These are phyloP conservation scores for Pongo abelii DNA, from an alignment of 2,113 vertebrate genomes.

Conservation along the genomic window DNA sequence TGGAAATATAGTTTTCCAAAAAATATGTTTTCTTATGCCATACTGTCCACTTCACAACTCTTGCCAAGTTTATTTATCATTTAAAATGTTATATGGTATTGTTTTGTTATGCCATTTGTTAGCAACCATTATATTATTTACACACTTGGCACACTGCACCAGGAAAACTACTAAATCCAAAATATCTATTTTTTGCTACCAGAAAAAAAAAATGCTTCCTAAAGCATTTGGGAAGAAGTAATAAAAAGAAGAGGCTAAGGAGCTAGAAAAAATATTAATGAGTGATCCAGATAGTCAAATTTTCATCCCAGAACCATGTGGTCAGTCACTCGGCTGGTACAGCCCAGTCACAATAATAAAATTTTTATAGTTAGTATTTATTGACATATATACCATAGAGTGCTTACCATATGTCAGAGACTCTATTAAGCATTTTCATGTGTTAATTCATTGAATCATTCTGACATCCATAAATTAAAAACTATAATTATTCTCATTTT, in stretches of 20 bases:
- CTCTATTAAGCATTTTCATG: not conserved
- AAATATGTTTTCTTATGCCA: not conserved
- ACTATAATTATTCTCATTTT: not conserved
- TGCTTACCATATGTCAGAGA: not conserved
- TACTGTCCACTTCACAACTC: not conserved
- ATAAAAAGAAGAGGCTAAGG: not conserved
- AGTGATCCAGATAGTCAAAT: not conserved
- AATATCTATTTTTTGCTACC: not conserved
- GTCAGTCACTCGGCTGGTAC: not conserved
- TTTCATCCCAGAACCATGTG: not conserved
- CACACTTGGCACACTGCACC: not conserved
- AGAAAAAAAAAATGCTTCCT: not conserved
- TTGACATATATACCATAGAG: not conserved
- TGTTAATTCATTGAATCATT: not conserved
- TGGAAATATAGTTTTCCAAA: not conserved
- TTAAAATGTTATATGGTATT: constrained; percentile 14
- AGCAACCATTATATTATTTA: constrained; percentile 1
- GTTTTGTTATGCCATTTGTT: constrained; percentile 17
- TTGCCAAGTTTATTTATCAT: not conserved
- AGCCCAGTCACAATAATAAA: not conserved
- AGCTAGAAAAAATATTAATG: not conserved
- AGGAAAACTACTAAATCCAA: not conserved
- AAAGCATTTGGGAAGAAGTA: not conserved
- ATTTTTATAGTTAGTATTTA: not conserved
- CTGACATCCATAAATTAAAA: not conserved